phyloP scores from a whole-genome alignment of 2,113 vertebrate species.

The Pelobates fuscus region DNA sequence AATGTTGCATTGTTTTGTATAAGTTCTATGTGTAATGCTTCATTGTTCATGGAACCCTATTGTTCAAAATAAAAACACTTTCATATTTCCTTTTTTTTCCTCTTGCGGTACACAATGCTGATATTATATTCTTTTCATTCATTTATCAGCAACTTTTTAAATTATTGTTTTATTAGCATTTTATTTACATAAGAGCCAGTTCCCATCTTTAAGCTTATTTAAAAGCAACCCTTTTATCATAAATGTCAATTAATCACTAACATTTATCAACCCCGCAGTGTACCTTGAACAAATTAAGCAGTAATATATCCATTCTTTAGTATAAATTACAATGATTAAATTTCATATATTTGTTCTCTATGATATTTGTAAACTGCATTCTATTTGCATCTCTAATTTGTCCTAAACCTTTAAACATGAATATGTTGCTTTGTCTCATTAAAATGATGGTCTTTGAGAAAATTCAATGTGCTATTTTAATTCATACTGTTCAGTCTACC shows the following conservation, averaged over 20 bases:
- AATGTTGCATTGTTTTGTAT: too few relatives aligned
- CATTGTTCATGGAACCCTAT: too few relatives aligned
- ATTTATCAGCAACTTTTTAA: too few relatives aligned
- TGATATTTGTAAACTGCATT: not conserved
- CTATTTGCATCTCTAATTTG: slow-evolving; percentile 48
- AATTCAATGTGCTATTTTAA: slow-evolving; percentile 5
- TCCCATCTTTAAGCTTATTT: not conserved
- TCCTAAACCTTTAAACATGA: slow-evolving; percentile 37
- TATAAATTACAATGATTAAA: slow-evolving; percentile 25
- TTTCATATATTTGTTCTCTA: not conserved
- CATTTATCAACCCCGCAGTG: slow-evolving; percentile 15
- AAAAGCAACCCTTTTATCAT: slow-evolving; percentile 1
- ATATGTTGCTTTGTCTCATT: slow-evolving; percentile 43
- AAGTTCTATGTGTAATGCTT: too few relatives aligned
- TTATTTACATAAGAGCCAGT: not conserved
- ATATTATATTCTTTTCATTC: too few relatives aligned
- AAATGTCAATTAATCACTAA: slow-evolving; percentile 43
- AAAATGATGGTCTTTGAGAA: slow-evolving; percentile 25
- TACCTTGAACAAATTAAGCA: slow-evolving; percentile 17
- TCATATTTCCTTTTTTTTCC: too few relatives aligned
- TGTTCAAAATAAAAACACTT: too few relatives aligned
- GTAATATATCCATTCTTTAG: slow-evolving; percentile 26
- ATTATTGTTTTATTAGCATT: too few relatives aligned
- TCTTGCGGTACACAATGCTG: too few relatives aligned
- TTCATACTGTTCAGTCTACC: slow-evolving; percentile 16